Evolutionary conservation across 2,888 invertebrate genomes (phyloP).

Genomic region (Schrankia costaestrigalis): DNA sequence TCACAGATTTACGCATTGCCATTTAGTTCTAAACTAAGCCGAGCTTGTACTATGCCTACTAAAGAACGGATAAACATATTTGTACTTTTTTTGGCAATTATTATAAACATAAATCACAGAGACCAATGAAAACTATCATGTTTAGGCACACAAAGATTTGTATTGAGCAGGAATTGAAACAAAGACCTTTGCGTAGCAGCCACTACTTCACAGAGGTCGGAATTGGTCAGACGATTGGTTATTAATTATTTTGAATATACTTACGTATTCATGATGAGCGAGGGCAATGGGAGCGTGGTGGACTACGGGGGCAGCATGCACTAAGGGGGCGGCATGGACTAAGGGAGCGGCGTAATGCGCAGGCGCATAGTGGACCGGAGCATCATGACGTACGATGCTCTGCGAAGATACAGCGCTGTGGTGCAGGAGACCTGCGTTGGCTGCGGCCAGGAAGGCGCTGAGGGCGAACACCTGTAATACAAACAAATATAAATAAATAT

Average conservation of each 20-base stretch:
- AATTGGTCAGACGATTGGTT: slow-evolving; percentile 18
- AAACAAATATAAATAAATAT: no score
- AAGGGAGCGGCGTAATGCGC: slow-evolving; percentile 36
- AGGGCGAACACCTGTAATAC: slow-evolving; percentile 67
- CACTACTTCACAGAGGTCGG: no score
- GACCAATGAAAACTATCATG: no score
- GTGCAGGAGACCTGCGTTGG: slow-evolving; percentile 79
- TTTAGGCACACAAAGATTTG: no score
- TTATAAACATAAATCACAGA: no score
- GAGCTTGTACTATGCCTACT: no score
- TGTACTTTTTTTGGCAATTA: no score
- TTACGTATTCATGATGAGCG: slow-evolving; percentile 62
- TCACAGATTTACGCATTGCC: no score
- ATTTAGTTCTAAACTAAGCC: no score
- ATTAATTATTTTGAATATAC: slow-evolving; percentile 26
- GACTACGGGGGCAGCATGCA: slow-evolving; percentile 57
- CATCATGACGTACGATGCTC: slow-evolving; percentile 72
- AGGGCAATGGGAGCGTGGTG: slow-evolving; percentile 54
- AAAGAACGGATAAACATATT: no score
- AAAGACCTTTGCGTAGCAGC: no score
- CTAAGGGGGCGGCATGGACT: slow-evolving; percentile 52
- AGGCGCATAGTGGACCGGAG: slow-evolving; percentile 55
- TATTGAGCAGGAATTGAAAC: no score
- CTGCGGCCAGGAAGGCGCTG: slow-evolving; percentile 73
- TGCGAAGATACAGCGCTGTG: slow-evolving; percentile 76